Evolutionary conservation across 2,797 vertebrate species (phyloP).

Genomic region (Chromis chromis): DNA sequence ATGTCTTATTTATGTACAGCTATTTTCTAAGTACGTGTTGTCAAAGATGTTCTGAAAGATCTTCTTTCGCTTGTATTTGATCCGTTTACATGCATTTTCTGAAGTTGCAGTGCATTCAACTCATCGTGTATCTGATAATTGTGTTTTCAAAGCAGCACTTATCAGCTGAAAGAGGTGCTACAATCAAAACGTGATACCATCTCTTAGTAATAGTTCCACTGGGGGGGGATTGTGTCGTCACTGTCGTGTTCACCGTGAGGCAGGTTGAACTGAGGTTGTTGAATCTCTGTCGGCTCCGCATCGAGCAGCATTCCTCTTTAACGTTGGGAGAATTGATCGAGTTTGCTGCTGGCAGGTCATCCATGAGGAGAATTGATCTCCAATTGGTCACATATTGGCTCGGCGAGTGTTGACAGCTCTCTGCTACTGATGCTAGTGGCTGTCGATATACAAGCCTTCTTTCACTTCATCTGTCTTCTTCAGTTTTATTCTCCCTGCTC

Average conservation of each 20-base stretch:
- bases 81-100: not conserved
- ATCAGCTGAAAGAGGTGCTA: not conserved
- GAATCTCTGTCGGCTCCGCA: slow-evolving; percentile 10
- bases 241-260: not conserved
- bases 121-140: not conserved
- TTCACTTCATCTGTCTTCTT: slow-evolving; percentile 36
- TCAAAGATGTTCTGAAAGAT: not conserved
- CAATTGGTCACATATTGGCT: slow-evolving; percentile 51
- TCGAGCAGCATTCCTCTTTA: slow-evolving; percentile 15
- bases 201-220: not conserved
- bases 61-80: not conserved
- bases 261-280: slow-evolving; percentile 22
- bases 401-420: slow-evolving; percentile 50
- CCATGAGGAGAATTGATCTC: slow-evolving; percentile 64
- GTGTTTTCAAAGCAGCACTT: not conserved
- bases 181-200: not conserved
- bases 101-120: not conserved
- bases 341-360: slow-evolving; percentile 44
- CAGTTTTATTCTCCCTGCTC: slow-evolving; percentile 13
- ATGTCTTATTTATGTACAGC: not conserved
- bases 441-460: slow-evolving; percentile 44
- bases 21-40: not conserved
- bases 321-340: slow-evolving; percentile 46
- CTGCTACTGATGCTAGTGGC: slow-evolving; percentile 40
- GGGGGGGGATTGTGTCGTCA: not conserved